Evolutionary conservation across 2,888 invertebrate genomes (phyloP).

Genomic region (Allacma fusca): DNA sequence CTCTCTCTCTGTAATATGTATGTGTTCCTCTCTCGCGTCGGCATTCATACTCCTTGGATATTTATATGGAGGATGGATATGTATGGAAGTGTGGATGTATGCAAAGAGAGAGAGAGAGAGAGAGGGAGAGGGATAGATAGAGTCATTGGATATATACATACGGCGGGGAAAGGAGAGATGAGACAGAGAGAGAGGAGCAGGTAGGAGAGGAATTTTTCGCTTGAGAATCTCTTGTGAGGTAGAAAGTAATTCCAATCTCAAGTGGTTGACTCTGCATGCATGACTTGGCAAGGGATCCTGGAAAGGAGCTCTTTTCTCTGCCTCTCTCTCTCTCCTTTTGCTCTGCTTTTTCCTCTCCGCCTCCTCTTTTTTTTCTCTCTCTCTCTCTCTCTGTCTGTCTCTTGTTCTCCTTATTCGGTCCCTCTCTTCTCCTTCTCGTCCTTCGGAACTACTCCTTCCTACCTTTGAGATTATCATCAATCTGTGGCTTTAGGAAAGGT

Average conservation of each 20-base stretch:
- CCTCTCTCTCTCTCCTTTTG: neutral
- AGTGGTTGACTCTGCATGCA: slow-evolving; percentile 21
- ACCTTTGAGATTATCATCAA: neutral
- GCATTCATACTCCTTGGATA: too few species aligned
- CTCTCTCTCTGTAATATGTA: too few species aligned
- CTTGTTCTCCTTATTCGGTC: too few species aligned
- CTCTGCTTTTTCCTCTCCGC: neutral
- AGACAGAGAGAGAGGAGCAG: neutral
- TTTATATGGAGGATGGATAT: too few species aligned
- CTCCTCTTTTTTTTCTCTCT: neutral
- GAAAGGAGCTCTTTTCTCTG: neutral
- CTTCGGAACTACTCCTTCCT: neutral
- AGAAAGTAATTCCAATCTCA: slow-evolving; percentile 34
- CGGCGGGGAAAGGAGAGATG: neutral
- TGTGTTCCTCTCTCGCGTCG: too few species aligned
- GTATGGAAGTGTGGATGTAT: too few species aligned
- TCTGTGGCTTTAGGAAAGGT: neutral
- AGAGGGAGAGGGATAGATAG: too few species aligned
- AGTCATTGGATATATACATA: too few species aligned
- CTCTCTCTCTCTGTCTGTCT: neutral
- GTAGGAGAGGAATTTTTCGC: neutral
- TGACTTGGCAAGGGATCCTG: slow-evolving; percentile 6
- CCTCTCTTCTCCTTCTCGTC: neutral
- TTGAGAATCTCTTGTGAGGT: neutral
- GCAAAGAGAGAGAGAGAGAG: too few species aligned